phyloP scores from a whole-genome alignment of 2,888 invertebrate species.

The Steinernema hermaphroditum region DNA sequence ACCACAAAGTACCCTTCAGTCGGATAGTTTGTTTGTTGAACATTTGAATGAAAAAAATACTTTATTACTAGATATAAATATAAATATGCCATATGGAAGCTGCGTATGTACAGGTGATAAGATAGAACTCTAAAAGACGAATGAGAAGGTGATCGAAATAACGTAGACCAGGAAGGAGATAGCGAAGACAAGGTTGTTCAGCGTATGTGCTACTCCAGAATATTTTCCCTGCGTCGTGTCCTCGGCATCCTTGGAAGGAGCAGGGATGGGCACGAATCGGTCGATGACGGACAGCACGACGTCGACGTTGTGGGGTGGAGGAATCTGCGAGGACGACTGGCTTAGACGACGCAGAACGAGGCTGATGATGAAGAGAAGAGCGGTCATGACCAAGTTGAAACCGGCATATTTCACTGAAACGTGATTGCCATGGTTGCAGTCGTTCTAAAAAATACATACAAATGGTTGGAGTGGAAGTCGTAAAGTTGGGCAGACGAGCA shows the following conservation, averaged over 20 bases:
- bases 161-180: conserved; percentile 55
- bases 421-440: no score
- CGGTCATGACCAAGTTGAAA: conserved; percentile 64
- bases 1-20: no score
- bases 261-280: conserved; percentile 58
- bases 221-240: conserved; percentile 43
- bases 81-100: background rate
- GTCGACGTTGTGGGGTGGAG: conserved; percentile 59
- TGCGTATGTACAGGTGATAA: conserved; percentile 10
- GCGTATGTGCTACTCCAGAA: conserved; percentile 42
- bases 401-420: conserved; percentile 63
- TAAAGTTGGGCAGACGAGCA: conserved; percentile 61
- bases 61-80: conserved; percentile 25
- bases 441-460: conserved; percentile 47
- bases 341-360: conserved; percentile 59
- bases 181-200: conserved; percentile 61
- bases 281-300: conserved; percentile 52
- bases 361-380: conserved; percentile 56
- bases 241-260: conserved; percentile 42
- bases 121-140: conserved; percentile 48
- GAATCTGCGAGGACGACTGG: conserved; percentile 55
- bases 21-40: no score
- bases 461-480: conserved; percentile 63
- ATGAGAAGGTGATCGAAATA: conserved; percentile 54
- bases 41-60: background rate